Percentiles rank a stretch among this genome's conserved stretches.
Conservation (phyloP, 2,888 invertebrate genomes). For the Meiosimyza platycephala region DNA sequence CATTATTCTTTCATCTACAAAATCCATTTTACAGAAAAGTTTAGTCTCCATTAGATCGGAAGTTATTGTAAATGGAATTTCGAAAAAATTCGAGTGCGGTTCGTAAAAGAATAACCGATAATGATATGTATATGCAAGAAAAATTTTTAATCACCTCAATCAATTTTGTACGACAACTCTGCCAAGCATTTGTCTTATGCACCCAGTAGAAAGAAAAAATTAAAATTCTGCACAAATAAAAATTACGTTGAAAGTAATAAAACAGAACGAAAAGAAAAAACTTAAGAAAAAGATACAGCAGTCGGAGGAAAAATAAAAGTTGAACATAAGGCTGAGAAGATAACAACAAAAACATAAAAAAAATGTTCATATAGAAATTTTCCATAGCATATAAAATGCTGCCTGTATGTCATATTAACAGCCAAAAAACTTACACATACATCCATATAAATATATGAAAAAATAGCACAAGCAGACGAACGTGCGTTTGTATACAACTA, state of each 20-base stretch:
- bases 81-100: too few species aligned
- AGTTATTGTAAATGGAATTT: too few species aligned
- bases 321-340: constrained; percentile 10
- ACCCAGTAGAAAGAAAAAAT: not conserved
- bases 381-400: constrained; percentile 28
- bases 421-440: constrained; percentile 36
- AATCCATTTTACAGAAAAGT: too few species aligned
- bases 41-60: too few species aligned
- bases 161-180: too few species aligned
- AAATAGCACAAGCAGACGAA: not conserved
- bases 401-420: constrained; percentile 31
- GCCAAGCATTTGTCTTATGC: too few species aligned
- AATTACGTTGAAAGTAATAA: not conserved
- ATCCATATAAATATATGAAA: constrained; percentile 34
- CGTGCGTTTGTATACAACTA: not conserved
- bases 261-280: not conserved
- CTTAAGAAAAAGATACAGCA: constrained; percentile 36
- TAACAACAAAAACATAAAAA: constrained; percentile 31
- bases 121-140: too few species aligned
- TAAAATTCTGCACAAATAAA: constrained; percentile 5
- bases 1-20: too few species aligned
- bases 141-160: too few species aligned
- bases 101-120: too few species aligned
- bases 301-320: constrained; percentile 24
- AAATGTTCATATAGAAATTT: constrained; percentile 22